Base-by-base conservation (phyloP, 2,797 vertebrate species). In the Notoglanidium macrostoma region DNA sequence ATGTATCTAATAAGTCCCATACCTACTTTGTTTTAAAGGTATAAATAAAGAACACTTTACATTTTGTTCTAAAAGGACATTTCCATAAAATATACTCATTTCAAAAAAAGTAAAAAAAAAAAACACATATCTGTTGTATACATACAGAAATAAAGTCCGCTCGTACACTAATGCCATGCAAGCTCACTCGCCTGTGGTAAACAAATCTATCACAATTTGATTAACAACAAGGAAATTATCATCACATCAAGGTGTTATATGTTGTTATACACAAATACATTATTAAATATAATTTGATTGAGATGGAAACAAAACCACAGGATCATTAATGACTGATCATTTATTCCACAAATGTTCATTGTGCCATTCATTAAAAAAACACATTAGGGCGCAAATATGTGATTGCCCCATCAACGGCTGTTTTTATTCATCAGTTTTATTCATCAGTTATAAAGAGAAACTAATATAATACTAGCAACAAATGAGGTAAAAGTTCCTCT, bases 171-270 rank as follows among this genome's bases (percentile, higher is more conserved):
- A 61, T 49, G 79, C 79, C 26, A 46, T 65, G 59, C 40, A 82
- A 46, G 59, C 40, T 82, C 23, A 3, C 12, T 46, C 0, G 6
- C 26, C 40, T 63, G 21, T 46, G 79, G 40, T 63, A 63, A 46
- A 46, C 40, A 44, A 63, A 81, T 81, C 40, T 17, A 81, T 61
- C n/a, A 63, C 0, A 44, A 59, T 73, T 59, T 57, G 51, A 84
- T 59, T 73, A 84, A 84, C 54, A 84, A 73, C 35, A 44, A 73
- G 1, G 68, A 57, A 84, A 84, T 84, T 59, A 73, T 84, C 54
- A 29, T 40, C 51, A 17, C 5, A 2, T 70, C 54, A 67, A 21
- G 35, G 11, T 59, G 83, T 59, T 73, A 57, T 59, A 57, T 73
- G 67, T 55, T 72, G 21, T 73, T 32, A 8, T 55, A 59, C 67